These are phyloP conservation scores for Clytia hemisphaerica DNA, from an alignment of 30 jellyfish, hydroid and myxozoan genomes.

Conservation along the genomic window DNA sequence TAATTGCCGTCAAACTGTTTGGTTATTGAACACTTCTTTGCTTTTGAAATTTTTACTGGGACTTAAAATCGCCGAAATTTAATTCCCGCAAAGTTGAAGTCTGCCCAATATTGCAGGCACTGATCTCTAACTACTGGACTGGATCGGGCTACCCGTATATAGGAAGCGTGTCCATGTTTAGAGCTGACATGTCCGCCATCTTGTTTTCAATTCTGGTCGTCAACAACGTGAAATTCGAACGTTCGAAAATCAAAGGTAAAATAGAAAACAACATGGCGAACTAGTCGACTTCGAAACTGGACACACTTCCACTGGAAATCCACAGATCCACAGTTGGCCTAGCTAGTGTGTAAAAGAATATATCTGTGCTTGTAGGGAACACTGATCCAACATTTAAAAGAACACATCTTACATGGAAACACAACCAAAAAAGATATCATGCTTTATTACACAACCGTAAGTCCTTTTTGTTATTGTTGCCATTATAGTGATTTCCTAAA, in stretches of 20 bases:
- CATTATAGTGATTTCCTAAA: too few relatives aligned
- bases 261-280: background rate
- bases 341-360: background rate
- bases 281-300: background rate
- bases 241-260: background rate
- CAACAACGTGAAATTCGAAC: background rate
- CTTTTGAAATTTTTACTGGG: too few relatives aligned
- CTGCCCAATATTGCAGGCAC: too few relatives aligned
- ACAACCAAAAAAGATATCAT: conserved; percentile 64
- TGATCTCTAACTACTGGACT: too few relatives aligned
- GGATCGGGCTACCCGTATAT: too few relatives aligned
- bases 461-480: background rate
- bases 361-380: conserved; percentile 64
- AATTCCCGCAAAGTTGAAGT: too few relatives aligned
- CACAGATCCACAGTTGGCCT: background rate
- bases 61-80: too few relatives aligned
- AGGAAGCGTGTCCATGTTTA: too few relatives aligned
- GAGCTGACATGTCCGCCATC: too few relatives aligned
- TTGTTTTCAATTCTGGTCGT: too few relatives aligned
- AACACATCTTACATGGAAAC: conserved; percentile 93
- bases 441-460: conserved; percentile 87
- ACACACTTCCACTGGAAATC: background rate
- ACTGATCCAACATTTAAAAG: conserved; percentile 81
- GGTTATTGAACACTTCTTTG: too few relatives aligned
- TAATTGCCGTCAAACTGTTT: too few relatives aligned